phyloP scores from a whole-genome alignment of 2,113 vertebrate genomes.

The Chloebia gouldiae region DNA sequence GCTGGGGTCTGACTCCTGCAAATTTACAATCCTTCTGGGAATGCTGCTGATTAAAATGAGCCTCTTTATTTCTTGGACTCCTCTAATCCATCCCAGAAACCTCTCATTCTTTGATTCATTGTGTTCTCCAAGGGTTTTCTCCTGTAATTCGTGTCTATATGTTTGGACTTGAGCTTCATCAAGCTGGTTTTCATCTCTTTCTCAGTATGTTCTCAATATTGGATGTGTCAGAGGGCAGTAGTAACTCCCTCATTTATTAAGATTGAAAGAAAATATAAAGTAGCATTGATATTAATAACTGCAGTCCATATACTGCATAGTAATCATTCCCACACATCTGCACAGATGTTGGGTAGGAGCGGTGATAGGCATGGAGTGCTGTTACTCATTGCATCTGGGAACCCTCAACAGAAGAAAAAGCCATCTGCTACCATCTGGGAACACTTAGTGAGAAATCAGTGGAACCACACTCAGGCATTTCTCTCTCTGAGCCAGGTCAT shows the following conservation, averaged over 20 bases:
- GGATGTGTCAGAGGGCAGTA: background rate
- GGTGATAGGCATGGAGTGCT: background rate
- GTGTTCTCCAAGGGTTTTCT: background rate
- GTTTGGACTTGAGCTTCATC: background rate
- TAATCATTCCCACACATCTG: background rate
- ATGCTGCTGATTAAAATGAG: background rate
- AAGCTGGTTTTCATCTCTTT: background rate
- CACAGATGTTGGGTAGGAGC: background rate
- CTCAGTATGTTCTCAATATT: background rate
- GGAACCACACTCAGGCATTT: background rate
- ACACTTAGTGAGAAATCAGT: background rate
- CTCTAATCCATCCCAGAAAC: background rate
- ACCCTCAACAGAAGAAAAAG: background rate
- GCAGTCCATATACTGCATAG: background rate
- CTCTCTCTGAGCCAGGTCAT: background rate
- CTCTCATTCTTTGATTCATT: background rate
- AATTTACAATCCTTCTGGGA: background rate
- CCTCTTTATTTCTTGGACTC: background rate
- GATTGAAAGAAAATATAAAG: background rate
- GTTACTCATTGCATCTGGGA: conserved; percentile 11
- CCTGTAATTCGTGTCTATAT: background rate
- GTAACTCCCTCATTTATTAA: background rate
- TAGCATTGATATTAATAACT: background rate
- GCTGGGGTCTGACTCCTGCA: background rate
- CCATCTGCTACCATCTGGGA: conserved; percentile 13